Conservation (phyloP, 1,140 invertebrate genomes). For the Acyrthosiphon pisum region DNA sequence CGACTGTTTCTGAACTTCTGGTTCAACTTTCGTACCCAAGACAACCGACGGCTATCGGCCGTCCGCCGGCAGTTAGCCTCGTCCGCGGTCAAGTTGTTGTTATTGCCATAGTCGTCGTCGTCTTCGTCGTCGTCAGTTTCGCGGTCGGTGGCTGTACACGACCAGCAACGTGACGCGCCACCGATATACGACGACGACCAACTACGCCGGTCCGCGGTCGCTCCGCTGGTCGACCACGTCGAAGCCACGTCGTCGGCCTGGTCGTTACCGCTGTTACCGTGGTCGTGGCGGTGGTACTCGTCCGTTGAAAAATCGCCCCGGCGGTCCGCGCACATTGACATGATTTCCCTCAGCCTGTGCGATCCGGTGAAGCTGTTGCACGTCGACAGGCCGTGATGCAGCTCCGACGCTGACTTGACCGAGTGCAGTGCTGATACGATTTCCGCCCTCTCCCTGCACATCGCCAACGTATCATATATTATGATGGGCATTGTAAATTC, state of each 20-base stretch:
- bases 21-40: background rate
- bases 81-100: too few relatives aligned
- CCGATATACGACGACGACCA: background rate
- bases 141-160: background rate
- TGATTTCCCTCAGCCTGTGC: background rate
- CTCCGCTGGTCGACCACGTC: too few relatives aligned
- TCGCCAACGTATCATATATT: background rate
- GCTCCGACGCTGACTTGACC: background rate
- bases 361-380: background rate
- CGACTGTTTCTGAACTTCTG: background rate
- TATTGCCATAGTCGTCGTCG: too few relatives aligned
- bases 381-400: too few relatives aligned
- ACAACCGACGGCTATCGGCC: background rate
- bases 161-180: background rate
- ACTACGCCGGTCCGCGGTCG: too few relatives aligned
- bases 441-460: background rate
- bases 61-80: too few relatives aligned
- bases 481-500: too few relatives aligned
- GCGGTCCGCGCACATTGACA: background rate
- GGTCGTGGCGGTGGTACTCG: background rate
- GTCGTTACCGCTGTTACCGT: background rate
- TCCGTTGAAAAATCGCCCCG: background rate
- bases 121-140: background rate
- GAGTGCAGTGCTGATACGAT: constrained; percentile 25
- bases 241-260: too few relatives aligned